Evolutionary conservation across 2,888 invertebrate genomes (phyloP).

Genomic region (Ethmia dodecea): DNA sequence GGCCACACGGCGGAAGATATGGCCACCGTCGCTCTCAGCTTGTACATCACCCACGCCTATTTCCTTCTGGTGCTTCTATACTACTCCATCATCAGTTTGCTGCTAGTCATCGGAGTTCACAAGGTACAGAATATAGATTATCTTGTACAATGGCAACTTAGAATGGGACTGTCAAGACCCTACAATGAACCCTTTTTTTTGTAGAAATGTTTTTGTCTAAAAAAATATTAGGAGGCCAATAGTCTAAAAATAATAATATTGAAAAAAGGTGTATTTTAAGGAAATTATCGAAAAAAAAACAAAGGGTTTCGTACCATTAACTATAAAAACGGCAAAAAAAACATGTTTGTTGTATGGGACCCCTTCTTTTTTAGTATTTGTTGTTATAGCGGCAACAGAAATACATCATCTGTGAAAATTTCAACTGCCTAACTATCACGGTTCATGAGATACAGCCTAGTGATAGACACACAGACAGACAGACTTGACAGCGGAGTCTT

Average conservation of each 20-base stretch:
- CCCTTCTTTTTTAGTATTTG: too few relatives aligned
- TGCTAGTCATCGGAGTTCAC: conserved; percentile 54
- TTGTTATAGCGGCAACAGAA: too few relatives aligned
- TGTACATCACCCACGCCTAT: conserved; percentile 55
- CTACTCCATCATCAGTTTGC: conserved; percentile 39
- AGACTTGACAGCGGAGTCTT: too few relatives aligned
- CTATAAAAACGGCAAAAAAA: too few relatives aligned
- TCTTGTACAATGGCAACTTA: background rate
- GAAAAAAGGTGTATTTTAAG: background rate
- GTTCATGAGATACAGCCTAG: too few relatives aligned
- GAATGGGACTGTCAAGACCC: background rate
- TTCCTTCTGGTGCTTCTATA: conserved; percentile 46
- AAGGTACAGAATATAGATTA: conserved; percentile 32
- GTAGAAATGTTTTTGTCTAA: background rate
- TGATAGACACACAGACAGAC: background rate
- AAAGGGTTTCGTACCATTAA: too few relatives aligned
- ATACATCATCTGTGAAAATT: too few relatives aligned
- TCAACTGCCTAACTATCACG: too few relatives aligned
- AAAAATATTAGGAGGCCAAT: background rate
- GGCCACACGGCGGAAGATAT: conserved; percentile 39
- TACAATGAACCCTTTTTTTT: background rate
- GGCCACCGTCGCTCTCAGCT: conserved; percentile 30
- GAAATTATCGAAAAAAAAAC: background rate
- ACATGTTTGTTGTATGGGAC: too few relatives aligned
- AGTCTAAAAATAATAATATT: background rate